These are phyloP conservation scores for Lysiphlebus fabarum DNA, from an alignment of 1,140 invertebrate genomes.

Conservation along the genomic window DNA sequence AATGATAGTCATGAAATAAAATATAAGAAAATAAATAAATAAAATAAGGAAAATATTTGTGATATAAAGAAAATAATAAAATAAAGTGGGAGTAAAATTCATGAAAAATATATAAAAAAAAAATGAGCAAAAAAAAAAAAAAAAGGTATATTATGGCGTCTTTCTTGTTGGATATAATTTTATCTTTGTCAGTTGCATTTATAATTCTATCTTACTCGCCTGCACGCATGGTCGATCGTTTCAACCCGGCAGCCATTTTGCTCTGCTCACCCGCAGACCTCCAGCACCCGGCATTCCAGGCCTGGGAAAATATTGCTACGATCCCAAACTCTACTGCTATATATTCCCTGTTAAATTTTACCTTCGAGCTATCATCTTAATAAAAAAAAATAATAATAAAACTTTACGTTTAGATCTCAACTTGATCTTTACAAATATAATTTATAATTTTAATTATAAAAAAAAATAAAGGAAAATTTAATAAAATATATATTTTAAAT, in stretches of 20 bases:
- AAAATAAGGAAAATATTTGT: background rate
- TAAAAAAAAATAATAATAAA: too few species aligned
- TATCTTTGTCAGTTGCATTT: conserved; percentile 25
- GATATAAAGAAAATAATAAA: conserved; percentile 14
- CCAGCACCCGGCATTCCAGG: conserved; percentile 38
- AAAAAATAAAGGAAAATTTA: too few species aligned
- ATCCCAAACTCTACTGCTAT: conserved; percentile 28
- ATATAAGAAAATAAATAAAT: too few species aligned
- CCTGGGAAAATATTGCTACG: conserved; percentile 46
- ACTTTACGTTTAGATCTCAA: background rate
- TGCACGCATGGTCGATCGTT: conserved; percentile 47
- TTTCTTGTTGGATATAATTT: conserved; percentile 8
- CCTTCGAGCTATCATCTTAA: conserved; percentile 18
- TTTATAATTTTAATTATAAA: too few species aligned
- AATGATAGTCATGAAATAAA: too few species aligned
- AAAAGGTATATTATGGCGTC: conserved; percentile 23
- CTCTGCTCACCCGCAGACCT: conserved; percentile 34
- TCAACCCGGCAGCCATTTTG: conserved; percentile 48
- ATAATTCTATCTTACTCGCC: conserved; percentile 29
- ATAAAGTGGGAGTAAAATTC: background rate
- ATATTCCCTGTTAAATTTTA: conserved; percentile 1
- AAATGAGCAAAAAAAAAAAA: conserved; percentile 19
- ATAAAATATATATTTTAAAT: too few species aligned
- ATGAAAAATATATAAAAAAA: background rate
- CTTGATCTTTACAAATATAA: too few species aligned